Base-by-base conservation (phyloP, 2,888 invertebrate species). In the Gastracanthus pulcherrimus region DNA sequence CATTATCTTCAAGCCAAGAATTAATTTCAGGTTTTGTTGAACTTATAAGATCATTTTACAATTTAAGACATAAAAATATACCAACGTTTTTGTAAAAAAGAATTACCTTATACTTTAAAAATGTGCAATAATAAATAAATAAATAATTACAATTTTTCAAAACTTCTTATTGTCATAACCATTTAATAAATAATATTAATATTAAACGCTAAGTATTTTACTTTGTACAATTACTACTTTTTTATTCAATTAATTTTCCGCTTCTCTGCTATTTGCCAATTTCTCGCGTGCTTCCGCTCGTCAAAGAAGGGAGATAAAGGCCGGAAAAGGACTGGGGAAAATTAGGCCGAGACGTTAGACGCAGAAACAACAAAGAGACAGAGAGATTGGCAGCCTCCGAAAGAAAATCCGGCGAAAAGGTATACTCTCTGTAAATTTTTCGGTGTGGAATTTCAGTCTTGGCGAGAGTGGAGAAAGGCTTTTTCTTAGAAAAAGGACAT, bases 351-450 rank as follows among this genome's bases (percentile, higher is more conserved):
- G 41, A 41, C 41, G 41, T 16, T 5, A 11, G 41, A 41, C 16
- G 16, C 41, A 13, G 41, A 13, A 38, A 41, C 13, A 41, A 16
- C 41, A 13, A 41, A 41, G 41, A 13, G 41, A 41, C 41, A 41
- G 41, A 13, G 11, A 16, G 41, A 41, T 41, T 41, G 41, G 16
- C 41, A 41, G 6, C 2, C 0, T 23, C 2, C 16, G 48, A 48
- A 51, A 51, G 51, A 23, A 16, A 23, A 26, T 58, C 58, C 58
- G 13, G 26, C 29, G 26, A 58, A 58, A 58, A 58, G 11, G 26
- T 58, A 58, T 58, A 58, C 29, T 64, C 19, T 64, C 64, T n/a
- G n/a, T 19, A 38, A 38, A 64, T 31, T 64, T 64, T 64, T 64
- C 4, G 19, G 64, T 64, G 19, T 64, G 64, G 2, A 64, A 64